Evolutionary conservation across 2,797 vertebrate species (phyloP), one percentile per base, ranked within the genome.

Genomic region (Chloroceryle inda): DNA sequence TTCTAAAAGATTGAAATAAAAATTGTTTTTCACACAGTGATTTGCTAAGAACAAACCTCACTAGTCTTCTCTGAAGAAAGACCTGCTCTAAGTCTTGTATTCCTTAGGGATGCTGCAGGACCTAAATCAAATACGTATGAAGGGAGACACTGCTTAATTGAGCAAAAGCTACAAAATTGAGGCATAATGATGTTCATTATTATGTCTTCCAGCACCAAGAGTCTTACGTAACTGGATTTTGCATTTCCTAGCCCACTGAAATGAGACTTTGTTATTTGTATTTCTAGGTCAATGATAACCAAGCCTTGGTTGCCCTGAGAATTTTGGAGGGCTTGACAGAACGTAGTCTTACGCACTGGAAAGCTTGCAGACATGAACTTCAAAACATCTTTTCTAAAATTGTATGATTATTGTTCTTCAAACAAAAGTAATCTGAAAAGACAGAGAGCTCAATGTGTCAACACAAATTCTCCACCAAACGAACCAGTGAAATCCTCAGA

Each of bases 271-370:
- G 24, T 59, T 79, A 66, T 82, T 90, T 84, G 63, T 56, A 33
- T 92, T 96, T 97, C 88, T 90, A 95, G 89, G 72, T 64, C 91
- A 94, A 71, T 31, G 66, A 88, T 76, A 95, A 94, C 63, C 77
- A 83, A 95, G 38, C 22, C n/a, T 66, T 85, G n/a, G 58, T 31
- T 92, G 35, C 17, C 52, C 49, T 58, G 82, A 75, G 53, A 88
- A 71, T 42, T 62, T 4, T 50, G 38, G 33, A 82, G n/a, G 20
- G 55, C 59, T 75, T 5, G 3, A 56, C 31, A 73, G n/a, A 91
- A 26, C 5, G 3, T 2, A 72, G 37, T 24, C 12, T 50, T 35
- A 73, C 9, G 19, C 13, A 68, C 29, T 21, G 9, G 14, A 77
- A 89, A 94, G 45, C 22, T 69, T 81, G 26, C 38, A 89, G 47